phyloP scores from a whole-genome alignment of 2,797 vertebrate genomes.

The Enteromius radiatus region DNA sequence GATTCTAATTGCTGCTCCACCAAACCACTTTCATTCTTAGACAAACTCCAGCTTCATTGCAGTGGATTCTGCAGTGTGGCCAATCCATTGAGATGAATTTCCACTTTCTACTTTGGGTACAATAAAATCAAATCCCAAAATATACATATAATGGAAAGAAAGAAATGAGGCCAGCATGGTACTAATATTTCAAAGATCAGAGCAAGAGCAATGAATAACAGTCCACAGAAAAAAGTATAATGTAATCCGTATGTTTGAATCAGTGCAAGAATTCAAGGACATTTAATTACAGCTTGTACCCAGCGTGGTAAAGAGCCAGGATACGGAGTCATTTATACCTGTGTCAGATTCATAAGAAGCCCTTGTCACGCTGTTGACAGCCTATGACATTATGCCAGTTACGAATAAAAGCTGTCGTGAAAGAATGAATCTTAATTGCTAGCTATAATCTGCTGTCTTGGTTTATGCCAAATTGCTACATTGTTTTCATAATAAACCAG shows the following conservation, averaged over 20 bases:
- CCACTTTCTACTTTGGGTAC: slow-evolving; percentile 38
- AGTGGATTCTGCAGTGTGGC: slow-evolving; percentile 35
- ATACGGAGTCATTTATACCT: slow-evolving; percentile 41
- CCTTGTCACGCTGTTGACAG: slow-evolving; percentile 27
- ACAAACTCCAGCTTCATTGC: slow-evolving; percentile 38
- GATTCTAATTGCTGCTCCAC: slow-evolving; percentile 40
- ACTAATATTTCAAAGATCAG: slow-evolving; percentile 28
- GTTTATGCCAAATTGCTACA: slow-evolving; percentile 69
- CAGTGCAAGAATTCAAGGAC: slow-evolving; percentile 12
- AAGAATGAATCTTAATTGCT: slow-evolving; percentile 37
- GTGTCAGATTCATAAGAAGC: slow-evolving; percentile 52
- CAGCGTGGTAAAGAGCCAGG: slow-evolving; percentile 35
- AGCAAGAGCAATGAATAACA: slow-evolving; percentile 8
- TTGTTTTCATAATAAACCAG: slow-evolving; percentile 71
- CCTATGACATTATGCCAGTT: slow-evolving; percentile 31
- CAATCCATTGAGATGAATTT: slow-evolving; percentile 44
- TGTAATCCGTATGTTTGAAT: slow-evolving; percentile 15
- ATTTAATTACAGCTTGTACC: slow-evolving; percentile 44
- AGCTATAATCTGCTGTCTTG: slow-evolving; percentile 68
- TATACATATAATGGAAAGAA: slow-evolving; percentile 41
- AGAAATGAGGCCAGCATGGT: slow-evolving; percentile 16
- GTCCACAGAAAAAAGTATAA: slow-evolving; percentile 20
- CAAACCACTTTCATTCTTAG: slow-evolving; percentile 45
- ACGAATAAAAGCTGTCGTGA: slow-evolving; percentile 33
- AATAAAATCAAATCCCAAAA: slow-evolving; percentile 41